Conservation (phyloP, 1,140 invertebrate genomes). For the Bombus vancouverensis region DNA sequence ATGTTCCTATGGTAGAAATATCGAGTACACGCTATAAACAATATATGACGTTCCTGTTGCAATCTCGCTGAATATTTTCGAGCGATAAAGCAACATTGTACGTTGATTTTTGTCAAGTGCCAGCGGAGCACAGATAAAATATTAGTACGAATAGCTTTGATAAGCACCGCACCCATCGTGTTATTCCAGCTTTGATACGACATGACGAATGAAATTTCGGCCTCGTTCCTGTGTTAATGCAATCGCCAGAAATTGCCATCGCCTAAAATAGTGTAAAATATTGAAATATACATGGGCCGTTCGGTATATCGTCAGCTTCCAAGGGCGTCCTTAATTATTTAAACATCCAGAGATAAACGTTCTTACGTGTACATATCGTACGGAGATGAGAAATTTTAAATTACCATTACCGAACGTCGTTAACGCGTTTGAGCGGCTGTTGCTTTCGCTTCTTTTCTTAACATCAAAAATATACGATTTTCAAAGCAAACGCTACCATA, state of each 20-base stretch:
- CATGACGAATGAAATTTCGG: slow-evolving; percentile 56
- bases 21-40: too few relatives aligned
- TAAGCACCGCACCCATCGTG: slow-evolving; percentile 69
- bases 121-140: slow-evolving; percentile 73
- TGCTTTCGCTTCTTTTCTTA: not conserved
- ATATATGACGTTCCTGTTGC: slow-evolving; percentile 15
- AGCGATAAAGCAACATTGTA: slow-evolving; percentile 44
- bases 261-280: not conserved
- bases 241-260: not conserved
- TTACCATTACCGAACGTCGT: not conserved
- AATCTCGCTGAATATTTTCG: slow-evolving; percentile 38
- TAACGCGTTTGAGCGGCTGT: not conserved
- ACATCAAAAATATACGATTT: not conserved
- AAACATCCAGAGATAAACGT: not conserved
- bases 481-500: too few relatives aligned
- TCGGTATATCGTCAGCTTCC: not conserved
- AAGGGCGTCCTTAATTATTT: not conserved
- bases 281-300: not conserved
- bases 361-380: not conserved
- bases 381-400: not conserved
- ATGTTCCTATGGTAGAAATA: not conserved
- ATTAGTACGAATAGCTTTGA: slow-evolving; percentile 70
- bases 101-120: slow-evolving; percentile 71
- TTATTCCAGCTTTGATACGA: slow-evolving; percentile 56
- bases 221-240: slow-evolving; percentile 1